Evolutionary conservation across 2,113 vertebrate genomes (phyloP).

Genomic region (Eudyptes chrysolophus): DNA sequence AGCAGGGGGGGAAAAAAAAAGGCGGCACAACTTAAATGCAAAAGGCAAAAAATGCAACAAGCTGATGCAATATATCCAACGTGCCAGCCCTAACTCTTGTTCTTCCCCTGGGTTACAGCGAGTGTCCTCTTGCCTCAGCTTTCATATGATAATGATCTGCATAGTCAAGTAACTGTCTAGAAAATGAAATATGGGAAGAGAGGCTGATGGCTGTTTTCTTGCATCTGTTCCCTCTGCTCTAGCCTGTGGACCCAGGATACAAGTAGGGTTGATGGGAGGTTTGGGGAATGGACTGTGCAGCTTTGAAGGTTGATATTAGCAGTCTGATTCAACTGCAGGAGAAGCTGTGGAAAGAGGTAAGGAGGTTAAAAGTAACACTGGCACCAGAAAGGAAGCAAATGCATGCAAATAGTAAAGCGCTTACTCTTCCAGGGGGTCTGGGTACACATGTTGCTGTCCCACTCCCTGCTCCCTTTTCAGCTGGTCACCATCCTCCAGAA

Average conservation of each 20-base stretch:
- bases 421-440: background rate
- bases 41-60: background rate
- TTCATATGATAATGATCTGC: background rate
- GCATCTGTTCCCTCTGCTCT: background rate
- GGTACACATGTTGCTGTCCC: background rate
- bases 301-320: background rate
- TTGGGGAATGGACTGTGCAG: background rate
- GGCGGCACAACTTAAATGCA: background rate
- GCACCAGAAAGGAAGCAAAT: background rate
- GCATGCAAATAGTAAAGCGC: background rate
- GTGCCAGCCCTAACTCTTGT: background rate
- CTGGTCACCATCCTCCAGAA: background rate
- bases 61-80: background rate
- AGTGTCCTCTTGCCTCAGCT: background rate
- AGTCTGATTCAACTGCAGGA: background rate
- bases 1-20: background rate
- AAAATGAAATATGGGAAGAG: background rate
- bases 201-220: background rate
- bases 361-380: background rate
- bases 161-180: background rate
- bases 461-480: background rate
- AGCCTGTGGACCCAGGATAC: background rate
- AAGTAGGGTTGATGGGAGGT: background rate
- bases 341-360: background rate
- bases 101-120: background rate